These are phyloP conservation scores for Cyrtorhinus lividipennis DNA, from an alignment of 1,140 invertebrate genomes.

Conservation along the genomic window DNA sequence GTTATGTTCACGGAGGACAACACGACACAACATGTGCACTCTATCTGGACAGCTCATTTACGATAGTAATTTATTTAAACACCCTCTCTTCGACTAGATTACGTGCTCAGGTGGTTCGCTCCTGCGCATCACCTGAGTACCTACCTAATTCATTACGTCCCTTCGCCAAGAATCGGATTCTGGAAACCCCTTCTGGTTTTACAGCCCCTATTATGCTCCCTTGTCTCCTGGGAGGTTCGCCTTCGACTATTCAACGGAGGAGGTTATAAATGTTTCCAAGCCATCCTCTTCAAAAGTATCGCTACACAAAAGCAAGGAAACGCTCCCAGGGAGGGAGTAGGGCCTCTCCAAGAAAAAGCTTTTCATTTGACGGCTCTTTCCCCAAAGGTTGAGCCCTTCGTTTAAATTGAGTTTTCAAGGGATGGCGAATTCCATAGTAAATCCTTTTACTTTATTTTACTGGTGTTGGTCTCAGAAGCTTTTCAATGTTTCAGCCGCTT, in stretches of 20 bases:
- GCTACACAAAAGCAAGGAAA: not conserved
- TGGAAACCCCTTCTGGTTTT: not conserved
- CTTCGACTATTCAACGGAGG: not conserved
- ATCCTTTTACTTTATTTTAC: slow-evolving; percentile 6
- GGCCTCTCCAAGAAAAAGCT: slow-evolving; percentile 8
- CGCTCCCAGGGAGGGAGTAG: not conserved
- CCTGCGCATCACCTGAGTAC: not conserved
- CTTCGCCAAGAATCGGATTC: not conserved
- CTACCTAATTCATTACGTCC: not conserved
- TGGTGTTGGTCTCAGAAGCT: not conserved
- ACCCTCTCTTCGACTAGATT: too few species aligned
- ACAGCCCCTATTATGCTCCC: not conserved
- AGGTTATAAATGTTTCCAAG: slow-evolving; percentile 8
- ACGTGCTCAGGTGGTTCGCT: too few species aligned
- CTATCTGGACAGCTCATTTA: too few species aligned
- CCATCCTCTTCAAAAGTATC: not conserved
- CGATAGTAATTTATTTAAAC: too few species aligned
- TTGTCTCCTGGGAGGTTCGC: not conserved
- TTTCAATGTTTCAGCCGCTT: not conserved
- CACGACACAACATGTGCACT: too few species aligned
- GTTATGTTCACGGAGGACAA: too few species aligned
- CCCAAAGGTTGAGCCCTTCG: not conserved
- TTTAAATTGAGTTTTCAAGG: slow-evolving; percentile 1
- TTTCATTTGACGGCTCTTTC: slow-evolving; percentile 7
- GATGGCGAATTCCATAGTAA: not conserved